Evolutionary conservation across 2,797 vertebrate species (phyloP).

Genomic region (Myotis myotis): DNA sequence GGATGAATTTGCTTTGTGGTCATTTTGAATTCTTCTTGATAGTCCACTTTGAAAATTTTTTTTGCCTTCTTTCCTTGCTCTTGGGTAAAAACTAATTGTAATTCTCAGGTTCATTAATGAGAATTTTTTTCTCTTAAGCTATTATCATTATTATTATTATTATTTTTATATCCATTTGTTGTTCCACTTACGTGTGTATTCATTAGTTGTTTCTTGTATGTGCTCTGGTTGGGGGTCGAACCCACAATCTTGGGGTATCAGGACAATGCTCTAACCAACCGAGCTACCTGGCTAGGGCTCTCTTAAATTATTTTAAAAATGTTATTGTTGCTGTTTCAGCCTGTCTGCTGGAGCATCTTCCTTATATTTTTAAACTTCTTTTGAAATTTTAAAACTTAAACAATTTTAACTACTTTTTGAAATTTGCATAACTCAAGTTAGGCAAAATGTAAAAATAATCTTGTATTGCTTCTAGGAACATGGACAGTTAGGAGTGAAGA

Average conservation of each 20-base stretch:
- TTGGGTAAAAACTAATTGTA: neutral
- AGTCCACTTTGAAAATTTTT: constrained; percentile 7
- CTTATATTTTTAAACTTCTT: constrained; percentile 44
- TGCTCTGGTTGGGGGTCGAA: neutral
- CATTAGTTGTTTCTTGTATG: neutral
- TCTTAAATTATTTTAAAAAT: constrained; percentile 33
- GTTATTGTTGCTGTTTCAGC: constrained; percentile 10
- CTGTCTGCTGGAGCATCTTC: neutral
- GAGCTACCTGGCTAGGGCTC: neutral
- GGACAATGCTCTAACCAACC: neutral
- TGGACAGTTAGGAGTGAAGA: neutral
- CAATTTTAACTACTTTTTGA: constrained; percentile 24
- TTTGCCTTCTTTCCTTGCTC: neutral
- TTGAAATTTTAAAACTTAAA: constrained; percentile 11
- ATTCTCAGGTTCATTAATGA: constrained; percentile 45
- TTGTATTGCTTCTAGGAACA: neutral
- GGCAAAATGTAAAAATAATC: constrained; percentile 11
- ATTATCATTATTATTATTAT: neutral
- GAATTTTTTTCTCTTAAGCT: neutral
- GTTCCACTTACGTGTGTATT: neutral
- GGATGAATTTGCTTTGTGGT: constrained; percentile 31
- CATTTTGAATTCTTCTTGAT: constrained; percentile 37
- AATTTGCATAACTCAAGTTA: constrained; percentile 33
- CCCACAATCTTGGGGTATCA: neutral
- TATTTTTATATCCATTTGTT: neutral